Evolutionary conservation across 2,113 vertebrate species (phyloP), one percentile per base, ranked within the genome.

Genomic region (Corythaeola cristata): DNA sequence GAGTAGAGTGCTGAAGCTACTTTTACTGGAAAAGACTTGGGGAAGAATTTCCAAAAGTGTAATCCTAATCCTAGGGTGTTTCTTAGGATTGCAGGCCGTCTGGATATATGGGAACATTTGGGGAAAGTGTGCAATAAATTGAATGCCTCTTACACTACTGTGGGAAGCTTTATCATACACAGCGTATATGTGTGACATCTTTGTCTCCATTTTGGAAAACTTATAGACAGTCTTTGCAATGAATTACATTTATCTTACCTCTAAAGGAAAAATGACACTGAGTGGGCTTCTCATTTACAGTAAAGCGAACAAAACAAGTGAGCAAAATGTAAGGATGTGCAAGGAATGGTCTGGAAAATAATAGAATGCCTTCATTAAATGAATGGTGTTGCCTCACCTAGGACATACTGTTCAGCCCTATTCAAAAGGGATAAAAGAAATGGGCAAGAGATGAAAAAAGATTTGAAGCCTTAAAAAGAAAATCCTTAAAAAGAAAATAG

Each of bases 101-200:
- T 91, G 78, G 67, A 93, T 93, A 89, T 62, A 47, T 32, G 93
- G 93, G 85, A 96, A 89, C 78, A 88, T 82, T 68, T 95, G 82
- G 79, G 96, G 88, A 35, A 90, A 88, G 44, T 11, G 53, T 95
- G 91, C 96, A 96, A 88, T 93, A 87, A 97, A 86, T 84, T 90
- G 37, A 90, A 78, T 91, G 90, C 90, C 59, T 90, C 53, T 85
- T 75, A 47, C 41, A 35, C 81, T 87, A 60, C 94, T 93, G 66
- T 85, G 90, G 60, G 79, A 95, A 90, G 52, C 85, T 78, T 77
- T 76, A 41, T 96, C 85, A 80, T 89, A 66, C 64, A 23, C 50
- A 88, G 92, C 94, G 82, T 4, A 0, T 69, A 44, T 76, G 67
- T 90, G 26, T 95, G 77, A 59, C 71, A 32, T 86, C 81, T 91